Percentiles rank a stretch among this genome's conserved stretches.
Evolutionary conservation across 2,888 invertebrate genomes (phyloP).

Genomic region (Lobophora halterata): DNA sequence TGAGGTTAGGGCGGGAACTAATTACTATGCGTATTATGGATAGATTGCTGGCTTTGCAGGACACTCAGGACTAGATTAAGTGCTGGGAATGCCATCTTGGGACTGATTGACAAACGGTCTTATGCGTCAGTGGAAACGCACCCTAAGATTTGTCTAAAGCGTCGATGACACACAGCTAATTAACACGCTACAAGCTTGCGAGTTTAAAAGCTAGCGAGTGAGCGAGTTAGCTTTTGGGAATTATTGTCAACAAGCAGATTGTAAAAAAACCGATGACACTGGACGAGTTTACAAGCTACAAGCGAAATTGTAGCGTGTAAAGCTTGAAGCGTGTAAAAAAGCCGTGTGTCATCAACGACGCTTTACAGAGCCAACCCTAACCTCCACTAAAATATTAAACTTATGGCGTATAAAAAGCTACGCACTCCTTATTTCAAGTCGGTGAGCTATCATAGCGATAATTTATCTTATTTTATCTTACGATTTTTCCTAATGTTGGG

Average conservation of each 20-base stretch:
- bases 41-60: no score
- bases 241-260: no score
- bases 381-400: slow-evolving; percentile 38
- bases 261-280: no score
- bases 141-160: no score
- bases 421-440: slow-evolving; percentile 54
- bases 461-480: slow-evolving; percentile 71
- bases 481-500: slow-evolving; percentile 46
- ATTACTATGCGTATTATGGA: no score
- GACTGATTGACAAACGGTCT: no score
- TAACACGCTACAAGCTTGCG: no score
- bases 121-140: background rate
- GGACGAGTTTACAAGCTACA: background rate
- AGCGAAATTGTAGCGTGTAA: slow-evolving; percentile 1
- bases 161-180: no score
- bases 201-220: no score
- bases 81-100: no score
- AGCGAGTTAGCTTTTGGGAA: no score
- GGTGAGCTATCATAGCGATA: slow-evolving; percentile 57
- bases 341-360: background rate
- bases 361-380: slow-evolving; percentile 21
- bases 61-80: no score
- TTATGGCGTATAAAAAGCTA: slow-evolving; percentile 24
- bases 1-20: slow-evolving; percentile 3
- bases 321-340: background rate